These are phyloP conservation scores for Rissa tridactyla DNA, from an alignment of 2,113 vertebrate genomes.

Conservation along the genomic window DNA sequence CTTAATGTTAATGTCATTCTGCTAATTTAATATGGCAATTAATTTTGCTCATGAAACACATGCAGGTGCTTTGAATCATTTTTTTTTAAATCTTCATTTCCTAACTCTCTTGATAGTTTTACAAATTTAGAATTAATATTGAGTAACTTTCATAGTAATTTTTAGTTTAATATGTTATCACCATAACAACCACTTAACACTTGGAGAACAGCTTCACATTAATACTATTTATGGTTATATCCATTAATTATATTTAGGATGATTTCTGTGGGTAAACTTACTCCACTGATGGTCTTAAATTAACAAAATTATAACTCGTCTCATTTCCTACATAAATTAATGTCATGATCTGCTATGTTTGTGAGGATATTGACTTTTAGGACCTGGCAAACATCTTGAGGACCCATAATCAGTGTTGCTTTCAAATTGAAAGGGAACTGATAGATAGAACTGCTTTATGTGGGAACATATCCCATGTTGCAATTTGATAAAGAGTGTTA, in stretches of 20 bases:
- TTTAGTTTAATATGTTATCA: conserved; percentile 16
- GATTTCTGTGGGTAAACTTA: conserved; percentile 26
- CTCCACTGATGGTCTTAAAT: background rate
- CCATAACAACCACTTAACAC: background rate
- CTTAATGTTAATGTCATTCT: conserved; percentile 32
- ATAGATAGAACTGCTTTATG: background rate
- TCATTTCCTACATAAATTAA: conserved; percentile 10
- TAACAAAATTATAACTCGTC: background rate
- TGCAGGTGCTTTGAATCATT: background rate
- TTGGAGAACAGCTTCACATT: background rate
- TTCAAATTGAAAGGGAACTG: background rate
- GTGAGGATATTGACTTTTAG: background rate
- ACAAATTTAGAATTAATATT: conserved; percentile 20
- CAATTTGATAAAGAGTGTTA: background rate
- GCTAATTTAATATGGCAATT: conserved; percentile 47
- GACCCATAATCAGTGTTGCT: background rate
- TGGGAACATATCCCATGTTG: background rate
- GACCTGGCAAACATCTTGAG: background rate
- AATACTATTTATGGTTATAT: conserved; percentile 1
- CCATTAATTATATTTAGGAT: conserved; percentile 17
- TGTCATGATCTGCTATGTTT: background rate
- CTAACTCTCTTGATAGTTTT: conserved; percentile 22
- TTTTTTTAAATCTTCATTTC: background rate
- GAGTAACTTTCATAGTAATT: background rate
- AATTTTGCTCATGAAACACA: conserved; percentile 40